These are phyloP conservation scores for Lathronympha strigana DNA, from an alignment of 2,888 invertebrate species.

Conservation along the genomic window DNA sequence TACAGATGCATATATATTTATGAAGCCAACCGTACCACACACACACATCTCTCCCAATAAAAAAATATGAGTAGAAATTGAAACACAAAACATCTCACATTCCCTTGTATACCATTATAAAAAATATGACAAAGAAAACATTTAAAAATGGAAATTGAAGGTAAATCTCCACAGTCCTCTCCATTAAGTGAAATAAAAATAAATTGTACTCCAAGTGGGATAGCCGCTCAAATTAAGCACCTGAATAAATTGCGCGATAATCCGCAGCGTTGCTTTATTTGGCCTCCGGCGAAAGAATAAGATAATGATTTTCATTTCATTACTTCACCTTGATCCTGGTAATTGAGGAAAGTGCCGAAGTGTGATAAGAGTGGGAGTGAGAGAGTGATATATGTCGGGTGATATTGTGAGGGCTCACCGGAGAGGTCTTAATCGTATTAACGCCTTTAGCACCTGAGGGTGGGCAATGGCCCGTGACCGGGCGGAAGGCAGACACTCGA, in stretches of 20 bases:
- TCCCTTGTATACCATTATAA: slow-evolving; percentile 20
- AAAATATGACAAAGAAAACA: slow-evolving; percentile 53
- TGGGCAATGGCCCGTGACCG: slow-evolving; percentile 70
- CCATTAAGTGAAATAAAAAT: slow-evolving; percentile 81
- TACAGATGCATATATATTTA: too few relatives aligned
- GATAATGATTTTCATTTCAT: slow-evolving; percentile 83
- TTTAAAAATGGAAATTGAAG: slow-evolving; percentile 68
- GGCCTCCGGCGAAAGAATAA: slow-evolving; percentile 67
- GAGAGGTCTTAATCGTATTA: slow-evolving; percentile 78
- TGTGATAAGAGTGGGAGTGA: slow-evolving; percentile 62
- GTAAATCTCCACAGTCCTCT: slow-evolving; percentile 69
- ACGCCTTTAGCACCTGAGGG: slow-evolving; percentile 78
- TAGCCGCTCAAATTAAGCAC: slow-evolving; percentile 82
- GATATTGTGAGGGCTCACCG: slow-evolving; percentile 72
- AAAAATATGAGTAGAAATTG: too few relatives aligned
- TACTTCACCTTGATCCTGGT: slow-evolving; percentile 80
- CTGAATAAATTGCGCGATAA: slow-evolving; percentile 84
- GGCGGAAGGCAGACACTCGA: slow-evolving; percentile 57
- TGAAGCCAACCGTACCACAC: too few relatives aligned
- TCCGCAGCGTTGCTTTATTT: slow-evolving; percentile 79
- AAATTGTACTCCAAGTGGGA: slow-evolving; percentile 78
- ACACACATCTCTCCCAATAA: too few relatives aligned
- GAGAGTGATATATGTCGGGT: slow-evolving; percentile 60
- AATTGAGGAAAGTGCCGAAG: slow-evolving; percentile 81
- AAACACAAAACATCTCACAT: not conserved